A percentile compares a stretch with the other conserved stretches of the same genome.
phyloP scores from a whole-genome alignment of 2,113 vertebrate genomes.

The Cyprinodon brontotheroides region DNA sequence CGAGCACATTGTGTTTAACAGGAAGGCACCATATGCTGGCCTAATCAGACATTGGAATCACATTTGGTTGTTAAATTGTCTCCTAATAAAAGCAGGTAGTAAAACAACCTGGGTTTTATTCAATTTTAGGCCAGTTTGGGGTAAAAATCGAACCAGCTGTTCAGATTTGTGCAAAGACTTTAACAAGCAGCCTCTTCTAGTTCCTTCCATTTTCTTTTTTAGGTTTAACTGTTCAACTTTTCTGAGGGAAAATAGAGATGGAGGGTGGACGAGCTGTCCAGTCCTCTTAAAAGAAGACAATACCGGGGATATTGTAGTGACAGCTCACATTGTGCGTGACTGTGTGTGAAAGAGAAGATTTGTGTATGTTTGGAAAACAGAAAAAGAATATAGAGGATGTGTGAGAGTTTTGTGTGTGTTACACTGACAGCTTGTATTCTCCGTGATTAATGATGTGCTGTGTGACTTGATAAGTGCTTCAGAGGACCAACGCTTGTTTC shows the following conservation, averaged over 20 bases:
- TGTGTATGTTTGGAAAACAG: conserved; percentile 59
- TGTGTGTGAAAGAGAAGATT: conserved; percentile 37
- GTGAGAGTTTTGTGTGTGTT: conserved; percentile 32
- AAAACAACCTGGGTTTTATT: conserved; percentile 74
- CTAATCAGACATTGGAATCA: conserved; percentile 75
- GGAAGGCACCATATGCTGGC: conserved; percentile 74
- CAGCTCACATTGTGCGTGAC: conserved; percentile 83
- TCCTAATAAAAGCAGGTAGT: conserved; percentile 76
- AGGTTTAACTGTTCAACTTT: conserved; percentile 71
- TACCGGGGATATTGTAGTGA: conserved; percentile 93
- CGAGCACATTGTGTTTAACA: conserved; percentile 74
- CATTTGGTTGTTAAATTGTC: conserved; percentile 76
- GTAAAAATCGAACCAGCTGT: conserved; percentile 68
- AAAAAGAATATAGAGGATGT: conserved; percentile 58
- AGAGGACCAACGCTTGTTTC: conserved; percentile 99
- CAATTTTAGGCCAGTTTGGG: conserved; percentile 65
- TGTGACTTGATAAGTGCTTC: conserved; percentile 99
- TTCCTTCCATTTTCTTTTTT: conserved; percentile 3
- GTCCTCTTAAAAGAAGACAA: conserved; percentile 92
- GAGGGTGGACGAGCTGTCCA: conserved; percentile 79
- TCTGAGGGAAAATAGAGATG: conserved; percentile 71
- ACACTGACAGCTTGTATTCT: conserved; percentile 87
- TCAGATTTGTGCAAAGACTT: conserved; percentile 69
- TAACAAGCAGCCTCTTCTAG: conserved; percentile 45
- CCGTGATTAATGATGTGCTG: conserved; percentile 99